Conservation (phyloP, 2,797 vertebrate species). For the Orientallactaga sibirica region DNA sequence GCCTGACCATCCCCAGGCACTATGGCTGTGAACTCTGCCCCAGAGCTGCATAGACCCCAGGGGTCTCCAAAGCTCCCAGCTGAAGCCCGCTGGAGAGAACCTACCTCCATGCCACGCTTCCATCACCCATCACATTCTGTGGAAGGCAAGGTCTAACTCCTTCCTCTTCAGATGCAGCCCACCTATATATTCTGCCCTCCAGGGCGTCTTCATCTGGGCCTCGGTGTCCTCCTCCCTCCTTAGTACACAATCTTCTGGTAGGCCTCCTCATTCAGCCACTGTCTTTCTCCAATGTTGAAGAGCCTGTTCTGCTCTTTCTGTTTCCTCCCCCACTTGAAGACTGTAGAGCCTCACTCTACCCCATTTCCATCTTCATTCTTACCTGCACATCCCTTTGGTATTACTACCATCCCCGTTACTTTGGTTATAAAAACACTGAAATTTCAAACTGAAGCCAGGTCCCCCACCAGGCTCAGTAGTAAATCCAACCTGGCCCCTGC, state of each 20-base stretch:
- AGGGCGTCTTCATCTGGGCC: background rate
- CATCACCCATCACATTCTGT: background rate
- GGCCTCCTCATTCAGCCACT: background rate
- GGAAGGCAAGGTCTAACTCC: background rate
- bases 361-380: background rate
- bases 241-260: background rate
- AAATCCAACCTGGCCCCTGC: background rate
- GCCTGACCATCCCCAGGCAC: background rate
- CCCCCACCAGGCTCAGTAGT: background rate
- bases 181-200: background rate
- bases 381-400: background rate
- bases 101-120: background rate
- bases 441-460: slow-evolving; percentile 32
- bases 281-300: background rate
- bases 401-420: background rate
- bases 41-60: background rate
- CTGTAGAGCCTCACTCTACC: background rate
- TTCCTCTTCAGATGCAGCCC: background rate
- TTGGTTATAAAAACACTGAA: slow-evolving; percentile 2
- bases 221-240: background rate
- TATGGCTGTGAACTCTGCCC: background rate
- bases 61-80: background rate
- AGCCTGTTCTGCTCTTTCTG: background rate
- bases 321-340: background rate
- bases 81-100: background rate